Base-by-base conservation (phyloP, 2,888 invertebrate genomes). In the Acleris literana region DNA sequence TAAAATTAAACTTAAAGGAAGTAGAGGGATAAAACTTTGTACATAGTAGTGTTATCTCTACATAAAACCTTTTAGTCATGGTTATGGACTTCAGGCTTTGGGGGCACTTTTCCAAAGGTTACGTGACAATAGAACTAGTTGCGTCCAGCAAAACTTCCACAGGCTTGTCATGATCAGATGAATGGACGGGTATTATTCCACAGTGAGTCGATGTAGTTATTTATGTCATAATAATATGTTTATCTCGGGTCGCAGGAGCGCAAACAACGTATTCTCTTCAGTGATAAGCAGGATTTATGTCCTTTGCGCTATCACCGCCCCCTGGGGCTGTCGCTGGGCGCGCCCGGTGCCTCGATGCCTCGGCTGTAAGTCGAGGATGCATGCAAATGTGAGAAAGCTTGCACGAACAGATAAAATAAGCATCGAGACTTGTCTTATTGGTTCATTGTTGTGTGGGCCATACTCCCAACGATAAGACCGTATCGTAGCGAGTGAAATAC, bases 201-300 rank as follows among this genome's bases (percentile, higher is more conserved):
- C 76, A 64, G 66, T 68, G 69, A 71, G 64, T 70, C 52, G 33
- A 69, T 69, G 72, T 72, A 70, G 77, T 81, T 83, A 90, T 87
- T 87, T 86, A 90, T 89, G 90, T 87, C 88, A 87, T 85, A 87
- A 88, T 85, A 89, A 86, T 88, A 87, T 86, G 84, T 85, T 91
- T 92, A 91, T 92, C 92, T 74, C 65, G 77, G 90, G 89, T 88
- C 90, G 86, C 70, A 72, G 76, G 74, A 74, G 78, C 85, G 80
- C 85, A 90, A 90, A 88, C 90, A 90, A 22, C 46, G 56, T 68
- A 68, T 71, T 71, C 78, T 80, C 80, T 78, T 75, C 75, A 71
- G 68, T 69, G 86, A 88, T 88, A 87, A 81, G 65, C 69, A 60
- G 72, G 74, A 84, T 82, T 83, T 84, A 84, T 82, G 79, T 73